These are phyloP conservation scores for Himalopsyche tibetana DNA, from an alignment of 2,888 invertebrate genomes.

Conservation along the genomic window DNA sequence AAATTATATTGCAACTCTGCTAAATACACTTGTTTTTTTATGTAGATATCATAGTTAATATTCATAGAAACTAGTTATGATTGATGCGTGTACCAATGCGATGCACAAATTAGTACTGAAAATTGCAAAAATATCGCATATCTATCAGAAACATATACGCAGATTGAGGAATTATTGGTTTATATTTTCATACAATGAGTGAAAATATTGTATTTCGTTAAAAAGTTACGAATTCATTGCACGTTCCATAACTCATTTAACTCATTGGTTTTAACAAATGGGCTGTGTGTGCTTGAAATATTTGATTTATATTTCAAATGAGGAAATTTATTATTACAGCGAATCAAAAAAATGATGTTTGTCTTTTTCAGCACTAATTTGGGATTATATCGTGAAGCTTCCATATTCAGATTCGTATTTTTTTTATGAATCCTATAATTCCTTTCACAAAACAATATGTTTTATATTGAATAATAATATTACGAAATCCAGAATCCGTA, in stretches of 20 bases:
- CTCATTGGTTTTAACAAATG: slow-evolving; percentile 42
- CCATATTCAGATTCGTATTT: not conserved
- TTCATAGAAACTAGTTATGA: no score
- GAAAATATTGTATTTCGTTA: slow-evolving; percentile 5
- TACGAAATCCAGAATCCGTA: not conserved
- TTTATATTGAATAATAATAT: slow-evolving; percentile 6
- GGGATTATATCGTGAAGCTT: slow-evolving; percentile 17
- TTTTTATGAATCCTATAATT: slow-evolving; percentile 8
- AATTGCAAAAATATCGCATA: not conserved
- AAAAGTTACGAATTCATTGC: slow-evolving; percentile 18
- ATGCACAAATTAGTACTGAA: no score
- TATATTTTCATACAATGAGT: not conserved
- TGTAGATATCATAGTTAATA: no score
- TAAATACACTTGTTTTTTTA: no score
- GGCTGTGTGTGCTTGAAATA: slow-evolving; percentile 32
- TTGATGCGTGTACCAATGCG: no score
- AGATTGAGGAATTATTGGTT: not conserved
- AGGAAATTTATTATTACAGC: slow-evolving; percentile 27
- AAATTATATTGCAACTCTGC: no score
- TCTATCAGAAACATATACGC: not conserved
- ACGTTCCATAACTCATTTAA: slow-evolving; percentile 31
- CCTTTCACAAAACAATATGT: slow-evolving; percentile 49
- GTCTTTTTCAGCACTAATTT: not conserved
- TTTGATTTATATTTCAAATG: slow-evolving; percentile 32
- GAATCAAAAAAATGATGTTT: slow-evolving; percentile 27